Conservation (phyloP, 2,113 vertebrate species). For the Verasper variegatus region DNA sequence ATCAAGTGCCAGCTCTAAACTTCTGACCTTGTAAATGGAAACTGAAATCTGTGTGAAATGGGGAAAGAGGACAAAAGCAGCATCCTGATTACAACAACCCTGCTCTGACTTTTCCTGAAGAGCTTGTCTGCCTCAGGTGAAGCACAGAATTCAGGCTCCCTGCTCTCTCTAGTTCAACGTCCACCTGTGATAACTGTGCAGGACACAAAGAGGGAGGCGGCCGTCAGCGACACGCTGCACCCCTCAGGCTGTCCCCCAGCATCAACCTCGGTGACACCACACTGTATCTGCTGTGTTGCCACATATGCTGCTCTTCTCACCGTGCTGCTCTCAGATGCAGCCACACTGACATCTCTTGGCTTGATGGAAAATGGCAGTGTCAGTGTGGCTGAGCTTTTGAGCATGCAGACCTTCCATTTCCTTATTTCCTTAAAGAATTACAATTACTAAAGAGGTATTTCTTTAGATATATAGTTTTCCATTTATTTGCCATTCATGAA, state of each 20-base stretch:
- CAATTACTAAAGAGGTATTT: too few relatives aligned
- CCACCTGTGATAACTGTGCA: constrained; percentile 1
- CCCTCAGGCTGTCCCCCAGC: constrained; percentile 26
- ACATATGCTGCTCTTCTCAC: too few relatives aligned
- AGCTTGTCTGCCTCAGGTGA: neutral
- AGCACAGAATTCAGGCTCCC: too few relatives aligned
- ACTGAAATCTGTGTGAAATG: neutral
- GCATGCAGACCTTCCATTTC: too few relatives aligned
- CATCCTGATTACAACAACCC: neutral
- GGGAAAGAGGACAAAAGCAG: neutral
- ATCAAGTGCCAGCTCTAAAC: too few relatives aligned
- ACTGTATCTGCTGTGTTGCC: neutral
- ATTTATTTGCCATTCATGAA: neutral
- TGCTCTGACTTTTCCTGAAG: neutral
- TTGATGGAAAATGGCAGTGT: neutral
- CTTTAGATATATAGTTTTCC: too few relatives aligned
- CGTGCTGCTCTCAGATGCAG: neutral
- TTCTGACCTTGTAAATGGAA: neutral
- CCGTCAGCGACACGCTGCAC: neutral
- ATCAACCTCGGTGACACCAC: constrained; percentile 17
- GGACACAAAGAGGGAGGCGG: neutral
- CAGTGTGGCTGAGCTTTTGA: neutral
- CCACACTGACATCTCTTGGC: constrained; percentile 70
- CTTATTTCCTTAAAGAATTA: too few relatives aligned
- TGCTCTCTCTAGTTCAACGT: neutral